Base-by-base conservation (phyloP, 2,113 vertebrate genomes). In the Bufo bufo region DNA sequence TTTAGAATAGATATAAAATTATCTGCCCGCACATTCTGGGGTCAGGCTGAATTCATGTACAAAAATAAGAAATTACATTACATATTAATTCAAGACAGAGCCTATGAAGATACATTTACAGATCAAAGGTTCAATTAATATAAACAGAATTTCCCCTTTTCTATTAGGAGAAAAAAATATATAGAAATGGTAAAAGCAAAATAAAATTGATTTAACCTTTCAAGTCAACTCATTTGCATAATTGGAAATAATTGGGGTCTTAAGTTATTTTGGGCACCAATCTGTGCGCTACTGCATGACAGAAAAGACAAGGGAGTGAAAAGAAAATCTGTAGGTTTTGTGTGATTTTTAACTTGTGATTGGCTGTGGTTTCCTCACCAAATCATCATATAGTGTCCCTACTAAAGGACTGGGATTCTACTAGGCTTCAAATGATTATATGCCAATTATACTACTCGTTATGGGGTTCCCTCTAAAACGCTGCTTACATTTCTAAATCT, bases 1-100 rank as follows among this genome's bases (percentile, higher is more conserved):
- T 74, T 52, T 33, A 85, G 66, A 85, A 85, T 50, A 85, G 20
- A 85, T 75, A 45, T 59, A 77, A 85, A 77, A 85, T 77, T 23
- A 85, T 58, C 71, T 77, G 71, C 17, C 83, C 16, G 74, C 71
- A 72, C 65, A 84, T 74, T 72, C n/a, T 16, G 69, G 43, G 83
- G 54, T 74, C 54, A 74, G 66, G 45, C 14, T 4, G 4, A 23
- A 20, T 56, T 59, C 83, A 74, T 58, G 23, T 19, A 11, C 69
- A 20, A 72, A 58, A 85, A 59, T 56, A 85, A 17, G 50, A 75
- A 72, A 85, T 75, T 45, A 9, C 19, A 47, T 75, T 85, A 47
- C 33, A 23, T 4, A 75, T 58, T 17, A 47, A 85, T 75, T 85
- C 19, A n/a, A 52, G 23, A 47, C 54, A n/a, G n/a, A 54, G 65